phyloP scores from a whole-genome alignment of 2,888 invertebrate genomes.

The Embidobia sp. region DNA sequence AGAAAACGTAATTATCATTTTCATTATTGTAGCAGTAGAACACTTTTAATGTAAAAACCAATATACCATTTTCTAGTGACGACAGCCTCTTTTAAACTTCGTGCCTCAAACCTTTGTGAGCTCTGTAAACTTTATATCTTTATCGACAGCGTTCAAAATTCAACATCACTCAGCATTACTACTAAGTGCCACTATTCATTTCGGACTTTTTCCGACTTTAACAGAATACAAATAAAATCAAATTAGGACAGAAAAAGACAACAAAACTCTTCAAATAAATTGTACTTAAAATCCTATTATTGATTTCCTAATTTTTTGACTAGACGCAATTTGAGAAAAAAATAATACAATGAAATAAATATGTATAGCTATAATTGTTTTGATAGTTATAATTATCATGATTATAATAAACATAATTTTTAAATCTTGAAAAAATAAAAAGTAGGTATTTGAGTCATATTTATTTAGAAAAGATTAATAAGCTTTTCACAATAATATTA shows the following conservation, averaged over 20 bases:
- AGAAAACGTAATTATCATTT: too few species aligned
- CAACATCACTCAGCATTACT: conserved; percentile 14
- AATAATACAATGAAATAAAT: too few species aligned
- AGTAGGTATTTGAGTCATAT: too few species aligned
- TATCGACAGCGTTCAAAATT: conserved; percentile 32
- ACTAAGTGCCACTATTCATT: conserved; percentile 25
- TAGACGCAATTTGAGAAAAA: too few species aligned
- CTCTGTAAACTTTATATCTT: conserved; percentile 30
- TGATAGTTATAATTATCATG: too few species aligned
- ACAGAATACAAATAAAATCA: conserved; percentile 21
- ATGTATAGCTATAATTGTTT: too few species aligned
- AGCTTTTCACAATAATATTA: too few species aligned
- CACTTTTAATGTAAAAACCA: conserved; percentile 9
- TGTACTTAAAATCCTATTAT: neutral
- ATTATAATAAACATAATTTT: too few species aligned
- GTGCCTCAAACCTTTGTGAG: conserved; percentile 13
- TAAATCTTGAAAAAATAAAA: too few species aligned
- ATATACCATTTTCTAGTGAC: conserved; percentile 1
- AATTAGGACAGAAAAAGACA: conserved; percentile 9
- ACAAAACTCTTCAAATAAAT: conserved; percentile 13
- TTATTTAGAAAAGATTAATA: too few species aligned
- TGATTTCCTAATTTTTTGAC: too few species aligned
- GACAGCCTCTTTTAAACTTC: conserved; percentile 20
- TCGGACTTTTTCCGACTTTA: conserved; percentile 10
- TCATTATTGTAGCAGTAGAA: too few species aligned